These are phyloP conservation scores for Orthosia gracilis DNA, from an alignment of 2,888 invertebrate species.

Conservation along the genomic window DNA sequence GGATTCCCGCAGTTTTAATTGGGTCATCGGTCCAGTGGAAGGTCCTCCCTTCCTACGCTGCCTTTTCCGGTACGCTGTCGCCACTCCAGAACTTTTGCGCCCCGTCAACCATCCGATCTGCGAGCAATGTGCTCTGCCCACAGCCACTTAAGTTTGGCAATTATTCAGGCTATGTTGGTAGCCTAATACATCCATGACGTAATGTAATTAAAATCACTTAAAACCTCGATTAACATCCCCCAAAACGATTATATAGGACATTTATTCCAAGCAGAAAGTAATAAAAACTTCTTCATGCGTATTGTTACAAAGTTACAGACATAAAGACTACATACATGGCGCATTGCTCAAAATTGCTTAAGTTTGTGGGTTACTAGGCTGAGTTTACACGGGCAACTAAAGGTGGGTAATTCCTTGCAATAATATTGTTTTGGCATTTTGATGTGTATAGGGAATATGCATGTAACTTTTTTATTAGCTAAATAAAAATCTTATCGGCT, in stretches of 20 bases:
- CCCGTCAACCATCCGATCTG: too few species aligned
- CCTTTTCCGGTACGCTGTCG: too few species aligned
- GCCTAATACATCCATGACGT: neutral
- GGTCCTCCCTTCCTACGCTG: too few species aligned
- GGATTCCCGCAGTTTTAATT: too few species aligned
- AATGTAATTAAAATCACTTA: slow-evolving; percentile 22
- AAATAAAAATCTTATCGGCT: too few species aligned
- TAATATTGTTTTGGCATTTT: neutral
- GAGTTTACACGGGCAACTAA: neutral
- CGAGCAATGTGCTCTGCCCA: too few species aligned
- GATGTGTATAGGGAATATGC: too few species aligned
- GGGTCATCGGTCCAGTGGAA: too few species aligned
- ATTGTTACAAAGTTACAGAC: slow-evolving; percentile 51
- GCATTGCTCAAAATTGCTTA: slow-evolving; percentile 60
- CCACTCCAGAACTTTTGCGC: too few species aligned
- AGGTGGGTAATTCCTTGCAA: neutral
- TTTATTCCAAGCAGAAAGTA: slow-evolving; percentile 35
- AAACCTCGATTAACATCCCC: slow-evolving; percentile 32
- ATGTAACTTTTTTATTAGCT: too few species aligned
- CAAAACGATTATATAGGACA: slow-evolving; percentile 40
- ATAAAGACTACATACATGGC: slow-evolving; percentile 54
- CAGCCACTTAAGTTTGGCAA: too few species aligned
- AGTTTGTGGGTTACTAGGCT: slow-evolving; percentile 45
- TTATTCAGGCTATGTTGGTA: too few species aligned
- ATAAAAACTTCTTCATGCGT: slow-evolving; percentile 54